Conservation (phyloP, 2,797 vertebrate genomes). For the Coendou prehensilis region DNA sequence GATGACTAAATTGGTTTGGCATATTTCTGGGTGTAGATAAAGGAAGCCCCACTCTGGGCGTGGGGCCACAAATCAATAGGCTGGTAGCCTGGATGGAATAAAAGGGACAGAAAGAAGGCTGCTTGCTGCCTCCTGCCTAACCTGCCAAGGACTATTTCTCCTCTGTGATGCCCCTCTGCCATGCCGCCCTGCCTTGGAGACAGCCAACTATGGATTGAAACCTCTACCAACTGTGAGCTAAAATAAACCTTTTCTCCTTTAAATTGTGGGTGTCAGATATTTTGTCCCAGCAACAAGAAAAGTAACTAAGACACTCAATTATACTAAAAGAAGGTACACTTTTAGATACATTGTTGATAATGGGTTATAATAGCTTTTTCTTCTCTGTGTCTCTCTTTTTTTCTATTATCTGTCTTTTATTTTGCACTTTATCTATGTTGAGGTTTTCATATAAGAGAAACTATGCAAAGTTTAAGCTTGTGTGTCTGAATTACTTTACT, state of each 20-base stretch:
- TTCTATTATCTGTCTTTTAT: neutral
- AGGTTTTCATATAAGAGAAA: neutral
- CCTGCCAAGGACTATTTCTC: neutral
- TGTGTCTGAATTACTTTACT: neutral
- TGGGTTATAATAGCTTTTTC: neutral
- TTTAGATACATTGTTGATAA: neutral
- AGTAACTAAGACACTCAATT: neutral
- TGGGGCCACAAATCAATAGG: neutral
- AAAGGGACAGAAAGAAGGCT: neutral
- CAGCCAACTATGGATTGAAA: neutral
- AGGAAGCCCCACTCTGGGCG: neutral
- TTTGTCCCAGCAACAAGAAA: neutral
- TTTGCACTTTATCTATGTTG: neutral
- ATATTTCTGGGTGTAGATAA: neutral
- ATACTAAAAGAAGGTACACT: neutral
- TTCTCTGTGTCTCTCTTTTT: neutral
- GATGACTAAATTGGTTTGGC: neutral
- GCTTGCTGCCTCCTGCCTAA: neutral
- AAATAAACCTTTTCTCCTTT: neutral
- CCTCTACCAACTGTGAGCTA: neutral
- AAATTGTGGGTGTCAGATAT: neutral
- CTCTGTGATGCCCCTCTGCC: neutral
- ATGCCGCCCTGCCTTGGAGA: neutral
- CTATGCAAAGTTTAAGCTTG: neutral
- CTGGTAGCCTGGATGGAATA: neutral